These are phyloP conservation scores for Hyphantria cunea DNA, from an alignment of 1,140 invertebrate species.

Conservation along the genomic window DNA sequence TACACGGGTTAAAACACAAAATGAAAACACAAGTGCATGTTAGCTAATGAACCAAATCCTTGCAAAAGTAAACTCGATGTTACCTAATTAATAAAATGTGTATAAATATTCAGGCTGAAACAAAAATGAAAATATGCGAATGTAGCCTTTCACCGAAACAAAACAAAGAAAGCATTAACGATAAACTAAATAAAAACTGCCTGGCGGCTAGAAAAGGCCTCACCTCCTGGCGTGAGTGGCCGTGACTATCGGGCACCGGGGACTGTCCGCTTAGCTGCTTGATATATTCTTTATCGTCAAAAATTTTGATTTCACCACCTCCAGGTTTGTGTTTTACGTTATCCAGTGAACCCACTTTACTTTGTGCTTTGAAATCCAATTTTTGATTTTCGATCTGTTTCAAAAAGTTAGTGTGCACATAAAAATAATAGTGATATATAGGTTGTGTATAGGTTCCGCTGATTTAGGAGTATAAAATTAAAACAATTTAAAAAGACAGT, in stretches of 20 bases:
- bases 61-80: constrained; percentile 40
- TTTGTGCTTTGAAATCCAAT: constrained; percentile 92
- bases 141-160: constrained; percentile 54
- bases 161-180: constrained; percentile 48
- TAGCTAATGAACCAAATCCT: constrained; percentile 32
- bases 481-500: not conserved
- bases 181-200: constrained; percentile 38
- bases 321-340: constrained; percentile 97
- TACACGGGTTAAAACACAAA: constrained; percentile 7
- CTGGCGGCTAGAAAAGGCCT: constrained; percentile 48
- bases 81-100: constrained; percentile 81
- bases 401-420: constrained; percentile 44
- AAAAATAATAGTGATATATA: constrained; percentile 23
- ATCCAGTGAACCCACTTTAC: constrained; percentile 95
- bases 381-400: constrained; percentile 94
- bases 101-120: constrained; percentile 82
- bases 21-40: too few relatives aligned
- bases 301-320: constrained; percentile 96
- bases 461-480: constrained; percentile 1
- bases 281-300: constrained; percentile 96
- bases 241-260: constrained; percentile 83
- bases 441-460: constrained; percentile 19
- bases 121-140: constrained; percentile 64
- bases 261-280: constrained; percentile 88
- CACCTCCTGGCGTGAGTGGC: constrained; percentile 87